Conservation (phyloP, 2,888 invertebrate species). For the Thymelicus acteon region DNA sequence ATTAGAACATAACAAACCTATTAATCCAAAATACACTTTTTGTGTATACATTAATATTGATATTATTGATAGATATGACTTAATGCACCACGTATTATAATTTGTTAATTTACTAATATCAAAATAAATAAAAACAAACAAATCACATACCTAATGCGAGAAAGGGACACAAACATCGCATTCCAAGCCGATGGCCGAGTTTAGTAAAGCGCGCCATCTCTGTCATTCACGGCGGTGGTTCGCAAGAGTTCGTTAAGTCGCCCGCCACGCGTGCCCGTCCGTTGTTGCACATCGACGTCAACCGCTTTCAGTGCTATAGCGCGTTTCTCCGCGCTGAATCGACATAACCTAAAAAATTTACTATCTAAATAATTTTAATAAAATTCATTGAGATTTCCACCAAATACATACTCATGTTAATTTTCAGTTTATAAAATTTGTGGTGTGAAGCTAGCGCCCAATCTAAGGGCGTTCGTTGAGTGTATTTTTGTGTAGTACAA, state of each 20-base stretch:
- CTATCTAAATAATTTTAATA: constrained; percentile 61
- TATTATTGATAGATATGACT: not conserved
- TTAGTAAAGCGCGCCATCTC: constrained; percentile 56
- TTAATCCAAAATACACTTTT: not conserved
- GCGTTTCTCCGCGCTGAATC: constrained; percentile 80
- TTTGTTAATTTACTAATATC: not conserved
- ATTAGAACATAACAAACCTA: too few relatives aligned
- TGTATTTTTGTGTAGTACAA: constrained; percentile 85
- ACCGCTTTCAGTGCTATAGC: constrained; percentile 82
- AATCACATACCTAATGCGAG: constrained; percentile 8
- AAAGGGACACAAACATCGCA: constrained; percentile 48
- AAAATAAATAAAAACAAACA: constrained; percentile 21
- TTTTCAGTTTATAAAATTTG: constrained; percentile 79
- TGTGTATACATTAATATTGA: not conserved
- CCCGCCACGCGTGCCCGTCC: constrained; percentile 65
- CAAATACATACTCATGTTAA: constrained; percentile 77
- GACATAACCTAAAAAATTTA: constrained; percentile 80
- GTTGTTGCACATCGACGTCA: constrained; percentile 82
- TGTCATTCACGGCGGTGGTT: constrained; percentile 56
- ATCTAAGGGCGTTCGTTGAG: constrained; percentile 75
- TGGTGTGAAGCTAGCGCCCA: constrained; percentile 79
- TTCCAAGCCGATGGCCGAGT: constrained; percentile 55
- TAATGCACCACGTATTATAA: not conserved
- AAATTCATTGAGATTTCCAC: constrained; percentile 54
- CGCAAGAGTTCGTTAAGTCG: constrained; percentile 60